Conservation (phyloP, 2,113 vertebrate species). For the Pachypanchax playfairii region DNA sequence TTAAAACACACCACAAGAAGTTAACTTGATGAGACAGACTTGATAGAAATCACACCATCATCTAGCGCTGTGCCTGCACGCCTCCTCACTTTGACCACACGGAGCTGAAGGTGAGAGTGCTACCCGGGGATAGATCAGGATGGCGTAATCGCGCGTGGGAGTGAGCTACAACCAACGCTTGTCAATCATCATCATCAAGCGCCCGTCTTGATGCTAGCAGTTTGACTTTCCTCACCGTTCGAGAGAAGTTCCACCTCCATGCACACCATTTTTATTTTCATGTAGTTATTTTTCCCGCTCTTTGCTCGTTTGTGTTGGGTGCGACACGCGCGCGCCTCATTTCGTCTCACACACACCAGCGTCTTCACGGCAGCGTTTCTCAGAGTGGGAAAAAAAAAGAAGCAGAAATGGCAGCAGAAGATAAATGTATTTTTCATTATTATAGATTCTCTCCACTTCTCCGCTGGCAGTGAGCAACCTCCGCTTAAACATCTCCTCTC, state of each 20-base stretch:
- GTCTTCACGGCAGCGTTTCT: slow-evolving; percentile 35
- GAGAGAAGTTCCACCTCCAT: slow-evolving; percentile 53
- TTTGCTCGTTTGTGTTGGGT: slow-evolving; percentile 59
- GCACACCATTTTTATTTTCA: slow-evolving; percentile 31
- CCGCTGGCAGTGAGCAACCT: slow-evolving; percentile 87
- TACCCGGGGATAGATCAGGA: slow-evolving; percentile 64
- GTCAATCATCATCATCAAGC: slow-evolving; percentile 77
- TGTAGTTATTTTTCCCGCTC: slow-evolving; percentile 37
- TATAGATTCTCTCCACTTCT: slow-evolving; percentile 77
- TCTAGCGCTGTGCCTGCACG: slow-evolving; percentile 50
- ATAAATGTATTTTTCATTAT: slow-evolving; percentile 80
- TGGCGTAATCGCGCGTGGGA: slow-evolving; percentile 67
- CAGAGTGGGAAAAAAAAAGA: slow-evolving; percentile 20
- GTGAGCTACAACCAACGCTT: slow-evolving; percentile 62
- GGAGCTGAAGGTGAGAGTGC: slow-evolving; percentile 72
- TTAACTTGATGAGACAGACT: slow-evolving; percentile 57
- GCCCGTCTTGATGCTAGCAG: slow-evolving; percentile 45
- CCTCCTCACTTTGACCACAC: slow-evolving; percentile 72
- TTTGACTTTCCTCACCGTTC: slow-evolving; percentile 64
- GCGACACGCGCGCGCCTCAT: slow-evolving; percentile 55
- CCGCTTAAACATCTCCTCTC: slow-evolving; percentile 93
- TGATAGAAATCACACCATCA: slow-evolving; percentile 52
- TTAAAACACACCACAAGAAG: slow-evolving; percentile 48
- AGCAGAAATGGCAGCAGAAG: slow-evolving; percentile 64
- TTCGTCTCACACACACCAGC: slow-evolving; percentile 51